phyloP scores from a whole-genome alignment of 1,140 invertebrate genomes.

The Neodiprion fabricii region DNA sequence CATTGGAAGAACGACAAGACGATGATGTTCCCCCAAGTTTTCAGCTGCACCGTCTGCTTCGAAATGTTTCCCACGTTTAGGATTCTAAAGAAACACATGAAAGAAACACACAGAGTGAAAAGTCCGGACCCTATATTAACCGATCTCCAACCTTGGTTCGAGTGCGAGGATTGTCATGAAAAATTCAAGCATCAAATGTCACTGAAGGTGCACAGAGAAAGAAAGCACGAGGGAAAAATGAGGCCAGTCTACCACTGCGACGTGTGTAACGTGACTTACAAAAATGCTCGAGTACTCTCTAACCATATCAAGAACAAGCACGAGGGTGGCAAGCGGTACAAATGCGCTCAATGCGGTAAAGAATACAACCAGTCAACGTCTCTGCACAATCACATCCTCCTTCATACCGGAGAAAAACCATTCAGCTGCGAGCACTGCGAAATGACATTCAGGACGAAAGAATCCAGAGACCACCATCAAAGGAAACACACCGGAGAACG shows the following conservation, averaged over 20 bases:
- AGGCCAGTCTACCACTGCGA: conserved; percentile 34
- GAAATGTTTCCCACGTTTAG: conserved; percentile 35
- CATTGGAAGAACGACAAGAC: conserved; percentile 41
- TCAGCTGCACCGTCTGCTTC: conserved; percentile 33
- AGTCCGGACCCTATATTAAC: conserved; percentile 34
- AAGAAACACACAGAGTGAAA: conserved; percentile 31
- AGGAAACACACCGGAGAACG: conserved; percentile 36
- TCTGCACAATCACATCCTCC: conserved; percentile 34
- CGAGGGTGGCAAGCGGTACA: conserved; percentile 34
- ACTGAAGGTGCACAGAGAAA: conserved; percentile 40
- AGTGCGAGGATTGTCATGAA: conserved; percentile 36
- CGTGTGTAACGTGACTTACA: conserved; percentile 31
- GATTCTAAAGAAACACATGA: conserved; percentile 37
- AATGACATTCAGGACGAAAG: conserved; percentile 33
- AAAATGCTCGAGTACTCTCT: conserved; percentile 32
- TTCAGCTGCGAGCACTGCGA: conserved; percentile 36
- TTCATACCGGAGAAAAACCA: conserved; percentile 38
- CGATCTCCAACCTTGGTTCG: conserved; percentile 34
- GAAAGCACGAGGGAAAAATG: conserved; percentile 33
- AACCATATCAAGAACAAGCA: conserved; percentile 42
- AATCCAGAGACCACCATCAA: conserved; percentile 34
- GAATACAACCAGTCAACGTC: conserved; percentile 35
- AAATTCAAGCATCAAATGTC: conserved; percentile 45
- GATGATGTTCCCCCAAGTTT: conserved; percentile 29
- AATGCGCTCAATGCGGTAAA: conserved; percentile 36